A percentile compares a stretch with the other conserved stretches of the same genome.
Evolutionary conservation across 2,797 vertebrate genomes (phyloP).

Genomic region (Adelosebastes latens): DNA sequence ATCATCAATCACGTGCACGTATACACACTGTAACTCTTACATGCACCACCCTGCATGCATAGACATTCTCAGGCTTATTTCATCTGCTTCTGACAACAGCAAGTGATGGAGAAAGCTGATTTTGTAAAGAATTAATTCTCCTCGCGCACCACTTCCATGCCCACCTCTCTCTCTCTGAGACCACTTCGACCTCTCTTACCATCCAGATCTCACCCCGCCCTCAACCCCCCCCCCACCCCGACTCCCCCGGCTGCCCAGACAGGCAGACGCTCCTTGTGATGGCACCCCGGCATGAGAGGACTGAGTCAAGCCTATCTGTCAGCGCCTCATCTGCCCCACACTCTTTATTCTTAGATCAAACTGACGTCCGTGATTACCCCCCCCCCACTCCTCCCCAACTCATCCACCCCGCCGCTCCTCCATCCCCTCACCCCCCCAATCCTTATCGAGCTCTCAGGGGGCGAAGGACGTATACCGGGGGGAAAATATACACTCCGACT

Average conservation of each 20-base stretch:
- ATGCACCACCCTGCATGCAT: background rate
- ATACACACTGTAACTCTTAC: background rate
- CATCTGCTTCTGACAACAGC: background rate
- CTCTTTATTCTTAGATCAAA: slow-evolving; percentile 84
- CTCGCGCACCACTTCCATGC: background rate
- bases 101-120: background rate
- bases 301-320: slow-evolving; percentile 79
- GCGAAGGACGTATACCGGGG: slow-evolving; percentile 12
- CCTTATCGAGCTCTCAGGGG: slow-evolving; percentile 49
- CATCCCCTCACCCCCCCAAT: slow-evolving; percentile 3
- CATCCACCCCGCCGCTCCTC: slow-evolving; percentile 25
- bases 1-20: background rate
- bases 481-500: slow-evolving; percentile 20
- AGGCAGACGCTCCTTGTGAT: slow-evolving; percentile 83
- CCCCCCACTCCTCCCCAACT: slow-evolving; percentile 29
- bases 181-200: slow-evolving; percentile 22
- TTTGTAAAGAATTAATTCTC: background rate
- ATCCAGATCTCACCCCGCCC: background rate
- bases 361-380: slow-evolving; percentile 78
- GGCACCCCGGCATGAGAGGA: slow-evolving; percentile 82
- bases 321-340: slow-evolving; percentile 80
- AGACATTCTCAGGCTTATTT: slow-evolving; percentile 4
- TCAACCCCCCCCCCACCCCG: background rate
- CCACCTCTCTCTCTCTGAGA: slow-evolving; percentile 13
- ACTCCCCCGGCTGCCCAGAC: slow-evolving; percentile 72